Evolutionary conservation across 2,113 vertebrate species (phyloP), one percentile per base, ranked within the genome.

Genomic region (Takifugu bimaculatus): DNA sequence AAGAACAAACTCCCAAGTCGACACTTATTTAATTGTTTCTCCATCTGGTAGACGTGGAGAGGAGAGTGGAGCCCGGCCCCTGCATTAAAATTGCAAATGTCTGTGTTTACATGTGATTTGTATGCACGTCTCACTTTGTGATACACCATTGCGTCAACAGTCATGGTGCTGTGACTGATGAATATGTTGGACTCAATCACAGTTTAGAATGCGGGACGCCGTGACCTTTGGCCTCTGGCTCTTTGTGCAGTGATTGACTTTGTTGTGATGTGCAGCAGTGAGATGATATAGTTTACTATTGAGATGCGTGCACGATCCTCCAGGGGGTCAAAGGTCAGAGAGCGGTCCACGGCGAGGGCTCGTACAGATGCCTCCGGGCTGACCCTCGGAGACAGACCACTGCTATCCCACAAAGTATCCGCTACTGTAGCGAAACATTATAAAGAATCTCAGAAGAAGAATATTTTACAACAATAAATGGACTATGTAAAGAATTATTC

Each of bases 31-130:
- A 61, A 60, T 62, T 20, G 25, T 79, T 78, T 78, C 72, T 68
- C 66, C 68, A 61, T 58, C 25, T 20, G 74, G 62, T 71, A 81
- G 63, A 42, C 1, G 10, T 5, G 29, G 47, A 59, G 39, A 63
- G 54, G 56, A 51, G 60, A 77, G 47, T 62, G 53, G 54, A 83
- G 60, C 14, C 48, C 61, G 61, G 74, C 56, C n/a, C 35, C 29
- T 12, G 27, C 64, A 81, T 86, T 83, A 81, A 84, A 82, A 84
- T 79, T 79, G 77, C 77, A 84, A 81, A 82, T 82, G 55, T 45
- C 60, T 77, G 52, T 61, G 70, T 64, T 70, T 10, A 1, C 54
- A 60, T 52, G 43, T 62, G 44, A 84, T 88, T 69, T 80, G 73
- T 35, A 81, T 80, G 67, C 60, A 45, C 4, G 42, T 35, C 68